Percentiles rank a stretch among this genome's conserved stretches.
Evolutionary conservation across 1,140 invertebrate species (phyloP).

Genomic region (Scaptomyza montana): DNA sequence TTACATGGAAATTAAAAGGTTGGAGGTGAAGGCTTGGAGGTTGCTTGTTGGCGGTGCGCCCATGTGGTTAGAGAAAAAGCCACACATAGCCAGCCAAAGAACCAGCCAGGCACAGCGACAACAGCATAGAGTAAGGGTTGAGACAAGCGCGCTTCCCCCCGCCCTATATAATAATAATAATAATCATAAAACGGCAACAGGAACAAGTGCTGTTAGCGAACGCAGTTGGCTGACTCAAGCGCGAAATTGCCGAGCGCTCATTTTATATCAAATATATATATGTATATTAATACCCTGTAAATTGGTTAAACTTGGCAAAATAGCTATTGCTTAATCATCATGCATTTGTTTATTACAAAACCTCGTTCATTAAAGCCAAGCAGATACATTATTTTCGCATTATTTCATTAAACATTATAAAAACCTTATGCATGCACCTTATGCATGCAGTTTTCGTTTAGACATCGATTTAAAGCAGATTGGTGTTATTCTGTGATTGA

Average conservation of each 20-base stretch:
- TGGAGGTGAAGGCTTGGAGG: not conserved
- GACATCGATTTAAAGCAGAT: no score
- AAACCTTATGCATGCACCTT: no score
- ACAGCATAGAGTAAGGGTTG: not conserved
- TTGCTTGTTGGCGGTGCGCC: conserved; percentile 50
- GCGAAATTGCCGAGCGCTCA: conserved; percentile 43
- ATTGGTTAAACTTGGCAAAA: not conserved
- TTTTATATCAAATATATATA: conserved; percentile 1
- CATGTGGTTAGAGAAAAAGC: conserved; percentile 51
- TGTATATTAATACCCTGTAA: conserved; percentile 5
- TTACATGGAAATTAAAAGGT: conserved; percentile 67
- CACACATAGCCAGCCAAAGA: not conserved
- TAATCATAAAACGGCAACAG: conserved; percentile 64
- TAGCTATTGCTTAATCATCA: not conserved
- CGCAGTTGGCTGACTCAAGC: conserved; percentile 34
- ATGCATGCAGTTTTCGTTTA: no score
- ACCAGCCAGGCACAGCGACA: not conserved
- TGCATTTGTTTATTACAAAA: not conserved
- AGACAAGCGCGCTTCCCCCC: no score
- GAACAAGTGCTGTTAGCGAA: conserved; percentile 36
- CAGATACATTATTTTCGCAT: no score
- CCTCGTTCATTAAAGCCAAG: no score
- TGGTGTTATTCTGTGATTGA: no score
- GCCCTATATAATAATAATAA: conserved; percentile 41
- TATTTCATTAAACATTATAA: no score